Evolutionary conservation across 2,113 vertebrate species (phyloP), one percentile per base, ranked within the genome.

Genomic region (Numida meleagris): DNA sequence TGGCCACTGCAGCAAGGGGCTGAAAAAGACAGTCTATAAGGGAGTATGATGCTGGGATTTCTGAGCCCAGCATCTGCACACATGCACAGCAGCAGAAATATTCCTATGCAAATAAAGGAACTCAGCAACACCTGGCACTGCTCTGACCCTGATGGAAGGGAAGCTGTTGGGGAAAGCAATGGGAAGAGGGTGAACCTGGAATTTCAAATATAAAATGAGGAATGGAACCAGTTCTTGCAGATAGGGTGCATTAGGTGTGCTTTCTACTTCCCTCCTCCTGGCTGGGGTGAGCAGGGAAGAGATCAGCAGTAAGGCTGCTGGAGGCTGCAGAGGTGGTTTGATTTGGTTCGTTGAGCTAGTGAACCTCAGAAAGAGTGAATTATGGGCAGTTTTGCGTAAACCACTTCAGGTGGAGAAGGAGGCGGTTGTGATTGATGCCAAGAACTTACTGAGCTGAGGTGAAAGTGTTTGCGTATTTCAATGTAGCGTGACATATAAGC

Each of bases 401-500:
- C 91, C 92, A 94, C 93, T 98, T 95, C 91, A 91, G 95, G 91
- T 95, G 90, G 82, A 97, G 91, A 82, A 96, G 90, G 78, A 94
- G 88, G 92, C 1, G 11, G 75, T 77, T 96, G 90, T 97, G 97
- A 97, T 84, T 92, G 95, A 97, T 96, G 96, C 86, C 93, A 90
- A 86, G 95, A 96, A 82, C 89, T 92, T 67, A 77, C 90, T 75
- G 75, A 86, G 93, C 96, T 96, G 88, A 94, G 86, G 89, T 96
- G 91, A 92, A 95, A 95, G 93, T 97, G 96, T 98, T 97, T 97
- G 96, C 2, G 33, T 93, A 97, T 95, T 90, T 93, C 96, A 97
- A 71, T 97, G 97, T 95, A 90, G 82, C 88, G 20, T 95, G 94
- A 92, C 94, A 73, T 75, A 78, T 93, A 88, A 95, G 94, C 85